A percentile compares a stretch with the other conserved stretches of the same genome.
These are phyloP conservation scores for Semicossyphus pulcher DNA, from an alignment of 2,113 vertebrate genomes.

Conservation along the genomic window DNA sequence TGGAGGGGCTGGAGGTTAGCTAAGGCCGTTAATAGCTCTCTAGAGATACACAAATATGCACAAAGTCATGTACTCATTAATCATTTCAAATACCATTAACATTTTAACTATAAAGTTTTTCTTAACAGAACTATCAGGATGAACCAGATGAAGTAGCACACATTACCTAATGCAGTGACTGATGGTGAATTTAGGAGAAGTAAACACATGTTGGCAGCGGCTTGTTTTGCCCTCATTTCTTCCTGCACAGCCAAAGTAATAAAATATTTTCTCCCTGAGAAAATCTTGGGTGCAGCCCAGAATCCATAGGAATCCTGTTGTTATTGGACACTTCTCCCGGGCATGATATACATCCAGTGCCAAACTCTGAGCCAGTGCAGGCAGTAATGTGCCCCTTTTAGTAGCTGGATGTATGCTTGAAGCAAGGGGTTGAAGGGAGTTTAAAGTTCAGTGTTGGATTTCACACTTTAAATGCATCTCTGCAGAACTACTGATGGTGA, in stretches of 20 bases:
- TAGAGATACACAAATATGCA: not conserved
- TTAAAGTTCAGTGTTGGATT: not conserved
- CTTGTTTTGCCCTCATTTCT: not conserved
- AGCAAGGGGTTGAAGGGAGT: not conserved
- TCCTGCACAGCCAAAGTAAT: conserved; percentile 3
- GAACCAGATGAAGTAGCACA: not conserved
- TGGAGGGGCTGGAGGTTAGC: conserved; percentile 20
- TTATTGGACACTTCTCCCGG: not conserved
- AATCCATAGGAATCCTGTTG: not conserved
- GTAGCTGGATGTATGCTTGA: not conserved
- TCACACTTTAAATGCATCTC: not conserved
- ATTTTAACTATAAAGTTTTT: conserved; percentile 7
- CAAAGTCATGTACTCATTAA: not conserved
- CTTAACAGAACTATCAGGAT: not conserved
- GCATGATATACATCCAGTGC: not conserved
- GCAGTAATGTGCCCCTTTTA: not conserved
- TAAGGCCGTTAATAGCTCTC: conserved; percentile 24
- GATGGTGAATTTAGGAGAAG: not conserved
- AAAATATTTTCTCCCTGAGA: conserved; percentile 2
- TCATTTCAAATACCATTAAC: conserved; percentile 1
- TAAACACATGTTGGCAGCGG: not conserved
- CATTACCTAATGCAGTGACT: not conserved
- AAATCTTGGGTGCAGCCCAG: conserved; percentile 2
- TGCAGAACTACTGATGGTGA: not conserved
- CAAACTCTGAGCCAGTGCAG: not conserved